Conservation (phyloP, 2,113 vertebrate species). For the Athene cunicularia region DNA sequence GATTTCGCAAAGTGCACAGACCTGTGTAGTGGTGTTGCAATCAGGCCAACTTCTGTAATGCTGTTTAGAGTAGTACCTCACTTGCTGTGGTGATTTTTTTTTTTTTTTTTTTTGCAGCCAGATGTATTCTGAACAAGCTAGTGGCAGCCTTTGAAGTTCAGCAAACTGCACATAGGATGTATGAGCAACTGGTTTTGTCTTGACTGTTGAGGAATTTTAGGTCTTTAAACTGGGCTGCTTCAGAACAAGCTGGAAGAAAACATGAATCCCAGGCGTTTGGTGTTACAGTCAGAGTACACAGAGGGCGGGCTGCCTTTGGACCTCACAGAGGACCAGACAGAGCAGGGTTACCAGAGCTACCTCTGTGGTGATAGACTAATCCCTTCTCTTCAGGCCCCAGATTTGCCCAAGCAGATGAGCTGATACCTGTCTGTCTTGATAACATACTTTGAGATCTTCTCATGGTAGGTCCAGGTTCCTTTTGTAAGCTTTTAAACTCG, state of each 20-base stretch:
- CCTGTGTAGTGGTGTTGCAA: accelerated
- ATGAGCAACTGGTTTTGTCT: not conserved
- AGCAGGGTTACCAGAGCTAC: not conserved
- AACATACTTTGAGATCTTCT: not conserved
- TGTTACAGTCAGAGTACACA: not conserved
- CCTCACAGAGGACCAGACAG: not conserved
- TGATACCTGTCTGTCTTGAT: not conserved
- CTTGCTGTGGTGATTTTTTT: not conserved
- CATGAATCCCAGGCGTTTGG: not conserved
- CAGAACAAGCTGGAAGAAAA: not conserved
- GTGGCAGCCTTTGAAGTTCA: not conserved
- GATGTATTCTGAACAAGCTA: not conserved
- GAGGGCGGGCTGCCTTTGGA: not conserved
- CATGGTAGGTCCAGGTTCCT: not conserved
- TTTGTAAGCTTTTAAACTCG: not conserved
- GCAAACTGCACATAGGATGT: not conserved
- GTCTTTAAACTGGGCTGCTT: not conserved
- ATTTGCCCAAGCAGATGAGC: not conserved
- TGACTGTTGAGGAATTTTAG: not conserved
- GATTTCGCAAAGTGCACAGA: not conserved
- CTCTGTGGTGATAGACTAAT: not conserved
- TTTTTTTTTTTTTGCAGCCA: not conserved
- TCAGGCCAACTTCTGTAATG: not conserved
- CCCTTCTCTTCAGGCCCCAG: not conserved
- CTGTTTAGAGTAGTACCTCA: not conserved